Evolutionary conservation across 2,888 invertebrate genomes (phyloP), one percentile per base, ranked within the genome.

Genomic region (Isoperla grammatica): DNA sequence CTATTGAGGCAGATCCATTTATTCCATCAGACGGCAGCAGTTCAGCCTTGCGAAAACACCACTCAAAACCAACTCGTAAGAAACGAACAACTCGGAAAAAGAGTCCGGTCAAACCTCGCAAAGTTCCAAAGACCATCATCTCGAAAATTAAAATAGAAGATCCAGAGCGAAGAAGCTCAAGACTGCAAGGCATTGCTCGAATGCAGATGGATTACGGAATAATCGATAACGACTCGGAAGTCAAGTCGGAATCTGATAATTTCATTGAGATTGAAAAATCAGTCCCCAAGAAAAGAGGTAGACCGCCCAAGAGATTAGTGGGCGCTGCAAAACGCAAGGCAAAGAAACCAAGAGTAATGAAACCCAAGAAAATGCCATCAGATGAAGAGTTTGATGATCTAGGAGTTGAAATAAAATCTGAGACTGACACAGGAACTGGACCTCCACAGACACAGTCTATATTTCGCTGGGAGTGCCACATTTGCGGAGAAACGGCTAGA

Each of bases 401-500:
- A 29, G 20, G 37, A 49, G 20, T 43, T 17, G 56, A 50, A 22
- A 48, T 49, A 39, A 57, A 54, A 15, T 22, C 35, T 15, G 40
- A 39, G 3, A 40, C 20, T 39, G 48, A 48, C 37, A 20, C 40
- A 48, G 46, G 35, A 12, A 53, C 19, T 17, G 37, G 37, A 17
- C 53, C 53, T 37, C 29, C 29, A 6, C 29, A 29, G 29, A 29
- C 29, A 29, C 29, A 29, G 8, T 53, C 53, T 42, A 49, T 37
- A 20, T 46, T 35, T 70, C 79, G 79, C 65, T 80, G 79, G 66
- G 69, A 69, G 56, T 80, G 80, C 65, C 69, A 70, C 20, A 69
- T 72, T 9, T 80, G 80, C 69, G 67, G 74, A 15, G 72, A 74
- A 60, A 69, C 73, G 59, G 77, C 71, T 69, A 70, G 73, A 9